Conservation (phyloP, 1,140 invertebrate species). For the Zaprionus africanus region DNA sequence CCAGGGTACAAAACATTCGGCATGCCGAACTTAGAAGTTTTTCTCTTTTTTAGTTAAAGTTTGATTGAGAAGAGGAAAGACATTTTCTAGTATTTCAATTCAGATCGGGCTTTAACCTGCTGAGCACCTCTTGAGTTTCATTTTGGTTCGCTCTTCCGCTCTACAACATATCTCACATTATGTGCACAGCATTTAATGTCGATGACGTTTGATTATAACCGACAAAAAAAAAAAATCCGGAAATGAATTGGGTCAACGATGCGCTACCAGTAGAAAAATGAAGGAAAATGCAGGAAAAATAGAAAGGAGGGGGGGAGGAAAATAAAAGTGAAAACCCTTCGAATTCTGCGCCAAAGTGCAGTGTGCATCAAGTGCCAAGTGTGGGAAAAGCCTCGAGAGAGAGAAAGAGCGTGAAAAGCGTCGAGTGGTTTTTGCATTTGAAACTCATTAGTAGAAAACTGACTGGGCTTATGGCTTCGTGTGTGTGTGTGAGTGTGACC, state of each 20-base stretch:
- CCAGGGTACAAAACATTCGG: too few species aligned
- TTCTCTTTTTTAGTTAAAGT: too few species aligned
- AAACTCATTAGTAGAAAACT: slow-evolving; percentile 72
- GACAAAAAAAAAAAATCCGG: slow-evolving; percentile 18
- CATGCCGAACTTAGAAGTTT: too few species aligned
- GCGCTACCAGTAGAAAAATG: slow-evolving; percentile 52
- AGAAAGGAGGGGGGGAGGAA: background rate
- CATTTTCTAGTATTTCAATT: background rate
- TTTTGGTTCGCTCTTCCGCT: background rate
- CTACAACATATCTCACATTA: slow-evolving; percentile 13
- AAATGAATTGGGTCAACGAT: slow-evolving; percentile 65
- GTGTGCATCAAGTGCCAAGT: slow-evolving; percentile 53
- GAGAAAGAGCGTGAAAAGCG: slow-evolving; percentile 7
- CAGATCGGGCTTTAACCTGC: background rate
- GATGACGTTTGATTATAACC: slow-evolving; percentile 38
- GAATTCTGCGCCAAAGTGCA: slow-evolving; percentile 61
- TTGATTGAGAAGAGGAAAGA: background rate
- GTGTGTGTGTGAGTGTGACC: background rate
- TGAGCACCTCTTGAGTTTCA: background rate
- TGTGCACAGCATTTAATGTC: slow-evolving; percentile 29
- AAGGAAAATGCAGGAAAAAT: background rate
- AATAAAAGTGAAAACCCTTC: slow-evolving; percentile 60
- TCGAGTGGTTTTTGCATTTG: slow-evolving; percentile 61
- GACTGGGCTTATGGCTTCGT: slow-evolving; percentile 5
- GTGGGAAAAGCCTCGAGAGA: slow-evolving; percentile 31